These are phyloP conservation scores for Argopecten irradians DNA, from an alignment of 1,140 invertebrate genomes.

Conservation along the genomic window DNA sequence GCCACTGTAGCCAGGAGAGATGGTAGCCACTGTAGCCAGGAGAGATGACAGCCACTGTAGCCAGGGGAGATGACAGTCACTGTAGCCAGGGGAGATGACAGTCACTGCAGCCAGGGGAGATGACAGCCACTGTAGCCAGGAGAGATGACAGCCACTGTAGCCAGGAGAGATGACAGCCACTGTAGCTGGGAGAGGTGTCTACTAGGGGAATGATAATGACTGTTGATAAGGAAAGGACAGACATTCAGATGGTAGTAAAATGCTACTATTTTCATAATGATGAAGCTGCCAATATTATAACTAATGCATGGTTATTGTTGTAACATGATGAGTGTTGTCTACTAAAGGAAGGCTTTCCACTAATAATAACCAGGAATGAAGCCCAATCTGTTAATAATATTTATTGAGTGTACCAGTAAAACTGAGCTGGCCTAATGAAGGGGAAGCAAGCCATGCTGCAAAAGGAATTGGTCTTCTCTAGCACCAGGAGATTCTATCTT, in stretches of 20 bases:
- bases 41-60: neutral
- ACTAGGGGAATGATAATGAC: no score
- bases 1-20: neutral
- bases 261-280: no score
- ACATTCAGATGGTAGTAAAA: no score
- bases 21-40: neutral
- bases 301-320: neutral
- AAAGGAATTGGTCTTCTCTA: neutral
- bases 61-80: neutral
- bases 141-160: neutral
- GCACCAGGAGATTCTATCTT: neutral
- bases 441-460: neutral
- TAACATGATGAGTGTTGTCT: neutral
- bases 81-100: neutral
- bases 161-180: no score
- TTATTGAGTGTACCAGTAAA: neutral
- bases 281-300: neutral
- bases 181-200: no score
- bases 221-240: no score
- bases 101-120: neutral
- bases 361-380: neutral
- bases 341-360: neutral
- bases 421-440: neutral
- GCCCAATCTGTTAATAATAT: neutral
- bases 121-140: neutral